phyloP scores from a whole-genome alignment of 2,113 vertebrate genomes.

The Misgurnus mizolepis region DNA sequence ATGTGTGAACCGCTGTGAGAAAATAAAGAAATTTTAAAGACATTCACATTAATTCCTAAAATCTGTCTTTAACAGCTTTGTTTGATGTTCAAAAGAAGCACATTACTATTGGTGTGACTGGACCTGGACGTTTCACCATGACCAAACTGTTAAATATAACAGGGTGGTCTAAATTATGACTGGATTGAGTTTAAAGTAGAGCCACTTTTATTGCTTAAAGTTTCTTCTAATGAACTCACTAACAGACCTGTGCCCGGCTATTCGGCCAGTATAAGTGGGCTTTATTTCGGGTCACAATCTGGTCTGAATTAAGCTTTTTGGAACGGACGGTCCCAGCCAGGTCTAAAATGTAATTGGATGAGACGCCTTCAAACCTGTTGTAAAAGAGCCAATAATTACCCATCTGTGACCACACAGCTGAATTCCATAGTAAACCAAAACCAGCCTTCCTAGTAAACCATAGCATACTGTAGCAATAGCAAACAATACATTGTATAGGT shows the following conservation, averaged over 20 bases:
- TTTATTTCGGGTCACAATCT: conserved; percentile 6
- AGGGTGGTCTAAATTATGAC: conserved; percentile 20
- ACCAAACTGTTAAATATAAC: neutral
- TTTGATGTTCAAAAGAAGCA: conserved; percentile 35
- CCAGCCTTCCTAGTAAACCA: too few species aligned
- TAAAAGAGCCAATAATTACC: neutral
- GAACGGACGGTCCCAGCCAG: neutral
- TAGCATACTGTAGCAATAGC: too few species aligned
- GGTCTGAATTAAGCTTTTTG: neutral
- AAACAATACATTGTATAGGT: too few species aligned
- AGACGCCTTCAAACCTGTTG: neutral
- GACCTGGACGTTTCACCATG: conserved; percentile 5
- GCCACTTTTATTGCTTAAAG: conserved; percentile 10
- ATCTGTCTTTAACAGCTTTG: conserved; percentile 6
- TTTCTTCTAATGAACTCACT: conserved; percentile 18
- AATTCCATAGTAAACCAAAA: neutral
- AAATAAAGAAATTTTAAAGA: neutral
- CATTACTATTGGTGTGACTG: neutral
- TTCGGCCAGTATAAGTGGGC: neutral
- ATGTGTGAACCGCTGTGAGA: neutral
- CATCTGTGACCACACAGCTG: neutral
- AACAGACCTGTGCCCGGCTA: neutral
- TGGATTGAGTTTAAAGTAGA: conserved; percentile 16
- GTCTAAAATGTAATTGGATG: neutral
- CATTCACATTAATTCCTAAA: neutral